A percentile compares a stretch with the other conserved stretches of the same genome.
Conservation (phyloP, 2,797 vertebrate species). For the Onychomys torridus region DNA sequence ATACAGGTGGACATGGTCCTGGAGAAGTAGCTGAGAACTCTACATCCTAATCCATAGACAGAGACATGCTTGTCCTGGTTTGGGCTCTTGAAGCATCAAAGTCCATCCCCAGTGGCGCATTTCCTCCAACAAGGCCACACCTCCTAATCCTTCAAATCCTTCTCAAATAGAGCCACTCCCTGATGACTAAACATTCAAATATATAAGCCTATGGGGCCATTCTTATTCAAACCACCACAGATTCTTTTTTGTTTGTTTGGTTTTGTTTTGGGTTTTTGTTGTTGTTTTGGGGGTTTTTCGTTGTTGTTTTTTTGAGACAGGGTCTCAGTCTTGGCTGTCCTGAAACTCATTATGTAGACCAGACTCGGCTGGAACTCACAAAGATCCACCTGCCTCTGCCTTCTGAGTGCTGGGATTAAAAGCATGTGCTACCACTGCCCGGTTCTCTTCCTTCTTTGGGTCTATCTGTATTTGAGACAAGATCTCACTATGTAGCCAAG, state of each 20-base stretch:
- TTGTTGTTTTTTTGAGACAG: neutral
- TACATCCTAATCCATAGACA: neutral
- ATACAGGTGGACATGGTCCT: neutral
- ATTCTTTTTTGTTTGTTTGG: neutral
- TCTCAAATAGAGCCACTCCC: neutral
- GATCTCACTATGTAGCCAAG: neutral
- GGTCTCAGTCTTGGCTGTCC: neutral
- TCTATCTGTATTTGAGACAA: neutral
- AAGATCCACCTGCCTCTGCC: neutral
- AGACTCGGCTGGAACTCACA: neutral
- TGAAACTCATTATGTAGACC: neutral
- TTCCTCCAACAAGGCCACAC: neutral
- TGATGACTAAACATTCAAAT: neutral
- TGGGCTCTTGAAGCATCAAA: neutral
- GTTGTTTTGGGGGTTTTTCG: too few relatives aligned
- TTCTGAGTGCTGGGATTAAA: neutral
- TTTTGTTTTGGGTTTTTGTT: neutral
- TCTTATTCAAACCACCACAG: neutral
- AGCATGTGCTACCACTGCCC: fast-evolving
- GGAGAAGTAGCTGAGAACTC: neutral
- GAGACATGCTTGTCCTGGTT: neutral
- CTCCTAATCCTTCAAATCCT: neutral
- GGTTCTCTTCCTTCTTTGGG: neutral
- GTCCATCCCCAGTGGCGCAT: too few relatives aligned
- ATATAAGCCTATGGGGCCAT: too few relatives aligned